phyloP scores from a whole-genome alignment of 2,113 vertebrate species.

The Hydrochoerus hydrochaeris region DNA sequence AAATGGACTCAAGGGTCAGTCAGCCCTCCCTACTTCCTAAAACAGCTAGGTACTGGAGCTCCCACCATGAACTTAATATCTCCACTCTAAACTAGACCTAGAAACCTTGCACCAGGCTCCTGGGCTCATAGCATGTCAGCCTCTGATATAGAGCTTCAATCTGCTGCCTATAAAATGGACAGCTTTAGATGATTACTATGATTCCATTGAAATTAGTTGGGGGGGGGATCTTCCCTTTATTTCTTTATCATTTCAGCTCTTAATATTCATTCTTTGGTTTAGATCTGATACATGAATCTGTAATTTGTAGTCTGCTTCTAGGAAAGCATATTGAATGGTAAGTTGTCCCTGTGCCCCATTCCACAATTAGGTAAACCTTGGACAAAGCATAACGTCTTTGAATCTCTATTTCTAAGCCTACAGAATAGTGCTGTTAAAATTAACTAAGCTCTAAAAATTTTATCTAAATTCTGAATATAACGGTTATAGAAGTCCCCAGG shows the following conservation, averaged over 20 bases:
- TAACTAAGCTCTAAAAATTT: neutral
- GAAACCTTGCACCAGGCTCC: neutral
- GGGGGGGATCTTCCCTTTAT: too few relatives aligned
- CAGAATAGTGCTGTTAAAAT: constrained; percentile 17
- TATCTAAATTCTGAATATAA: neutral
- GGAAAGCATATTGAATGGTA: neutral
- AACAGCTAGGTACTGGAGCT: neutral
- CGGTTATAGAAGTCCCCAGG: neutral
- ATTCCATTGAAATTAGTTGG: neutral
- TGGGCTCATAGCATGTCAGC: neutral
- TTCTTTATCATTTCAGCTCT: neutral
- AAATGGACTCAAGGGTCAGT: neutral
- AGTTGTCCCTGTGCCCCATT: neutral
- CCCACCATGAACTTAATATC: neutral
- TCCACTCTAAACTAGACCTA: neutral
- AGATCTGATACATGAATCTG: neutral
- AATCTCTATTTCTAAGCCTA: constrained; percentile 31
- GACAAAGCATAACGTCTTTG: neutral
- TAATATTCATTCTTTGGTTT: neutral
- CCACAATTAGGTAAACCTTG: neutral
- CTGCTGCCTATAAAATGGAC: neutral
- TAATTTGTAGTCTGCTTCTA: neutral
- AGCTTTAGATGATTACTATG: neutral
- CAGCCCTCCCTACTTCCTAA: neutral
- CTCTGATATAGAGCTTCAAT: neutral